Conservation (phyloP, 2,113 vertebrate genomes). For the Climacteris rufus region DNA sequence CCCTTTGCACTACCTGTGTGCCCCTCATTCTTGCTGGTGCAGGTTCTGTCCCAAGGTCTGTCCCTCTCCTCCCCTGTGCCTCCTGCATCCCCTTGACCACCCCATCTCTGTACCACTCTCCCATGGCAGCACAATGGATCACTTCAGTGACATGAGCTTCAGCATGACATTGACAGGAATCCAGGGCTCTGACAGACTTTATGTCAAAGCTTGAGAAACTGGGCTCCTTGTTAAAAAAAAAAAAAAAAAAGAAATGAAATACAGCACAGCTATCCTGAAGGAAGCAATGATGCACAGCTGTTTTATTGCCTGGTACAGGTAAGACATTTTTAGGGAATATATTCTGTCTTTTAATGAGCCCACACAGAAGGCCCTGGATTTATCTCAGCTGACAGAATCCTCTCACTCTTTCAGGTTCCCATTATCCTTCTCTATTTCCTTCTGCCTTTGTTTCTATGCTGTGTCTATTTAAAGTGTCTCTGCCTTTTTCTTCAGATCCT, state of each 20-base stretch:
- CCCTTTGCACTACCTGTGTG: rapidly evolving
- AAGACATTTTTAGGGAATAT: slow-evolving; percentile 22
- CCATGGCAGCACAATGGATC: rapidly evolving
- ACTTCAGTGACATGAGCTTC: neutral
- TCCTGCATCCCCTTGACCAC: neutral
- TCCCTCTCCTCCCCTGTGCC: neutral
- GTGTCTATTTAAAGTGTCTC: neutral
- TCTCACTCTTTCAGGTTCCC: neutral
- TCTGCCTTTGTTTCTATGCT: neutral
- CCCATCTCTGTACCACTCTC: neutral
- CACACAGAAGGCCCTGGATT: slow-evolving; percentile 1
- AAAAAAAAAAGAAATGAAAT: neutral
- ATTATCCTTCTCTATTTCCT: neutral
- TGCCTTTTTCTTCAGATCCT: neutral
- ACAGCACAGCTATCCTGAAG: neutral
- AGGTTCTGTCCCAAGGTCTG: rapidly evolving
- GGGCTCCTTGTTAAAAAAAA: neutral
- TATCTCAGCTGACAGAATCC: slow-evolving; percentile 9
- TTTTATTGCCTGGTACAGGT: slow-evolving; percentile 2
- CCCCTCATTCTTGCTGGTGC: rapidly evolving
- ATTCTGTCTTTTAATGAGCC: slow-evolving; percentile 26
- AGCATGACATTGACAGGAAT: neutral
- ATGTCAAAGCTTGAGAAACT: neutral
- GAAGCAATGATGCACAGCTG: slow-evolving; percentile 23
- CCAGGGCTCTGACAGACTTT: neutral